Evolutionary conservation across 2,113 vertebrate genomes (phyloP).

Genomic region (Salvator merianae): DNA sequence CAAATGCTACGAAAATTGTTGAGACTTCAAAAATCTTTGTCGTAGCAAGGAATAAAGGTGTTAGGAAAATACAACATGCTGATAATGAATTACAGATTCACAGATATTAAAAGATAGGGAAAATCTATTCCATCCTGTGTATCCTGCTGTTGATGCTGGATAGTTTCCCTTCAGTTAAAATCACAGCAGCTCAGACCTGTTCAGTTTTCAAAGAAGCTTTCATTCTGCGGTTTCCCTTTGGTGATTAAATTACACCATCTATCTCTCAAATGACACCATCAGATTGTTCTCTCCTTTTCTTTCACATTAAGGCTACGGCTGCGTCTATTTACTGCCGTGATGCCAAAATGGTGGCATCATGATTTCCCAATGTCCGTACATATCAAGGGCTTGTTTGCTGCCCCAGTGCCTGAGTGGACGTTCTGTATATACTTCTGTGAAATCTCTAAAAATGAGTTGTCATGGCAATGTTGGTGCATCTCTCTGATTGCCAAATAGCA

Average conservation of each 20-base stretch:
- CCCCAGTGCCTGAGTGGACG: no score
- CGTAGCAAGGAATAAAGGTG: background rate
- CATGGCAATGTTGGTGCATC: no score
- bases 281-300: conserved; percentile 57
- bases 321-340: no score
- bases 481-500: no score
- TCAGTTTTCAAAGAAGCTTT: conserved; percentile 1
- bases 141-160: background rate
- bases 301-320: conserved; percentile 48
- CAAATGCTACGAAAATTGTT: conserved; percentile 69
- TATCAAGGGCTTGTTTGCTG: no score
- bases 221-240: conserved; percentile 36
- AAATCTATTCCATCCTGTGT: background rate
- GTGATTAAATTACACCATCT: conserved; percentile 52
- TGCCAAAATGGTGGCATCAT: no score
- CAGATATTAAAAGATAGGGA: background rate
- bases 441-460: no score
- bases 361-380: no score
- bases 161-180: conserved; percentile 27
- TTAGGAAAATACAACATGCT: background rate
- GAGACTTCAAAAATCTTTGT: conserved; percentile 67
- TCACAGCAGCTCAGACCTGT: conserved; percentile 12
- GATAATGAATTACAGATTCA: conserved; percentile 12
- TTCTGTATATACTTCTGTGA: no score
- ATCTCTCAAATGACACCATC: conserved; percentile 48